Conservation (phyloP, 2,797 vertebrate species). For the Siniperca scherzeri region DNA sequence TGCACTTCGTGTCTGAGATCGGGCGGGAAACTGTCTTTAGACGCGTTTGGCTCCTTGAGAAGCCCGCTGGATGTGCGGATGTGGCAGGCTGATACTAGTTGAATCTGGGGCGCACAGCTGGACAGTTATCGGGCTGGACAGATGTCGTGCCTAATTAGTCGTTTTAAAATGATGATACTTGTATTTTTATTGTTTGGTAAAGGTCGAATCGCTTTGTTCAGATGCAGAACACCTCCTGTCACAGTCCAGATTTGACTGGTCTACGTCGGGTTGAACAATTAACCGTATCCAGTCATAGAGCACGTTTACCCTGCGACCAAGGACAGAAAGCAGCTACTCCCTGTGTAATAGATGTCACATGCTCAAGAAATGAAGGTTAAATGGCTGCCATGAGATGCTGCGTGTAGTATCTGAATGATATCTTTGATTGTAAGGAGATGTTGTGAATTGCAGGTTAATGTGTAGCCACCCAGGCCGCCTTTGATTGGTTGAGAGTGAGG, state of each 20-base stretch:
- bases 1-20: constrained; percentile 12
- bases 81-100: constrained; percentile 82
- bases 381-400: rapidly evolving
- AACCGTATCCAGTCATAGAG: constrained; percentile 58
- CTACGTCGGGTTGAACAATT: constrained; percentile 68
- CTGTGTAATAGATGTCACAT: not conserved
- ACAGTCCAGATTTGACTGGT: constrained; percentile 80
- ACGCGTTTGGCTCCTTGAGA: constrained; percentile 19
- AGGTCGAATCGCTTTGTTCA: not conserved
- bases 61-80: constrained; percentile 72
- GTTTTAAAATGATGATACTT: not conserved
- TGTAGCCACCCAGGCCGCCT: constrained; percentile 64
- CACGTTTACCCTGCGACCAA: constrained; percentile 51
- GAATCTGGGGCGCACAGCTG: constrained; percentile 80
- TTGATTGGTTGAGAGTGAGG: constrained; percentile 73
- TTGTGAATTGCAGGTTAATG: constrained; percentile 74
- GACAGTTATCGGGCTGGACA: constrained; percentile 43
- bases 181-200: not conserved
- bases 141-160: constrained; percentile 48
- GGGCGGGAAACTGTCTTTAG: not conserved
- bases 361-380: rapidly evolving
- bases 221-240: constrained; percentile 32
- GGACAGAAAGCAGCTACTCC: constrained; percentile 4
- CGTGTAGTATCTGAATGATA: not conserved
- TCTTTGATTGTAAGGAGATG: constrained; percentile 21